Evolutionary conservation across 2,113 vertebrate species (phyloP).

Genomic region (Gadus chalcogrammus): DNA sequence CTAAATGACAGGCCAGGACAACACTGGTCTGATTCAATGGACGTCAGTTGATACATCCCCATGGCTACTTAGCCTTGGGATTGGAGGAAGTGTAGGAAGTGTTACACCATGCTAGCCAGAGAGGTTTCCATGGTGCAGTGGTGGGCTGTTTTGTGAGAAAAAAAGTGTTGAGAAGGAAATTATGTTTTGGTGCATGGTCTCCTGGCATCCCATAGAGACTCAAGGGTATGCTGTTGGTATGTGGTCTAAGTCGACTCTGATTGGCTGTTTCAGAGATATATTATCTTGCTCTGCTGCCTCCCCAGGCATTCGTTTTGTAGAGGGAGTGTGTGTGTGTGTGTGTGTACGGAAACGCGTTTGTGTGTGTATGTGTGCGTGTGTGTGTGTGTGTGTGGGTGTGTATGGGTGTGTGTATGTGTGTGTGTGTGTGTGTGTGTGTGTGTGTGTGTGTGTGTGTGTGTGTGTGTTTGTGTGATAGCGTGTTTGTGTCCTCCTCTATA

Average conservation of each 20-base stretch:
- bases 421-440: background rate
- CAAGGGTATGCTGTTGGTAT: background rate
- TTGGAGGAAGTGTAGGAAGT: too few species aligned
- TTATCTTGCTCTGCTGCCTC: conserved; percentile 5
- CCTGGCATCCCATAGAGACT: background rate
- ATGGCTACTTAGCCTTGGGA: too few species aligned
- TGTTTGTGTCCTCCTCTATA: background rate
- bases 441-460: background rate
- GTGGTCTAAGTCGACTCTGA: conserved; percentile 11
- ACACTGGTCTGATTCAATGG: too few species aligned
- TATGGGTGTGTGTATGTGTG: background rate
- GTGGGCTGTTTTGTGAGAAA: too few species aligned
- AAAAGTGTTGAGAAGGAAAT: background rate
- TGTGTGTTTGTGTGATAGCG: background rate
- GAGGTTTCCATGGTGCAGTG: too few species aligned
- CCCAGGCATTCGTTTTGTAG: background rate
- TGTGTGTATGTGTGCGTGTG: background rate
- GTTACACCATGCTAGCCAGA: too few species aligned
- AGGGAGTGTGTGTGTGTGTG: background rate
- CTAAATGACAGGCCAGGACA: too few species aligned
- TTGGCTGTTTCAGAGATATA: background rate
- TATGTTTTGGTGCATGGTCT: background rate
- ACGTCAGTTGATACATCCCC: too few species aligned
- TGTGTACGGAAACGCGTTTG: background rate
- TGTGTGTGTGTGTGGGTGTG: background rate